A percentile compares a stretch with the other conserved stretches of the same genome.
phyloP scores from a whole-genome alignment of 2,888 invertebrate genomes.

The Caenorhabditis sp. region DNA sequence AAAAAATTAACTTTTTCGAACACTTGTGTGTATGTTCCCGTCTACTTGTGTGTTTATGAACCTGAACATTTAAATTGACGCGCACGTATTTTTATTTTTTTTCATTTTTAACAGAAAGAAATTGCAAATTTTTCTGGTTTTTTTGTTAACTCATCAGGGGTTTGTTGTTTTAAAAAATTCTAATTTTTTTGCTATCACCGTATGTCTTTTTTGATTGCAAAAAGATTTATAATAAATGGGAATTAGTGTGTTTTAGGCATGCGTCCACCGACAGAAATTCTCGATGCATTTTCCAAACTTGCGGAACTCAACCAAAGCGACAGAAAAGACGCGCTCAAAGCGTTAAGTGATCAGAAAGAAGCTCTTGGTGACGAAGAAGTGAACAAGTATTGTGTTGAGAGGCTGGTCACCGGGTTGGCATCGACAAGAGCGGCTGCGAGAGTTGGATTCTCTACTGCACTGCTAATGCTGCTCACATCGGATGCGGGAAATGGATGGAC shows the following conservation, averaged over 20 bases:
- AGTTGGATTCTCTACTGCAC: slow-evolving; percentile 42
- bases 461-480: slow-evolving; percentile 24
- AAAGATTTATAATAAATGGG: too few relatives aligned
- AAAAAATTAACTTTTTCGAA: too few relatives aligned
- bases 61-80: neutral
- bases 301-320: slow-evolving; percentile 43
- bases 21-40: slow-evolving; percentile 6
- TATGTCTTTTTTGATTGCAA: too few relatives aligned
- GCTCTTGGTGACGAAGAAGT: slow-evolving; percentile 35
- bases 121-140: neutral
- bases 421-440: slow-evolving; percentile 52
- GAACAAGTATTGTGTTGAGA: slow-evolving; percentile 42
- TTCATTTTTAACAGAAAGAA: neutral
- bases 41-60: slow-evolving; percentile 7
- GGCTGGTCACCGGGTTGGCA: slow-evolving; percentile 46
- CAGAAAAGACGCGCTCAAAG: slow-evolving; percentile 37
- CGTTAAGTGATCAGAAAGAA: slow-evolving; percentile 28
- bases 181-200: too few relatives aligned
- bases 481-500: slow-evolving; percentile 32
- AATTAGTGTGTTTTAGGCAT: slow-evolving; percentile 5
- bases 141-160: neutral
- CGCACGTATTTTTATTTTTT: slow-evolving; percentile 3
- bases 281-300: slow-evolving; percentile 47
- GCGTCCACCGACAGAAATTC: slow-evolving; percentile 48
- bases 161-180: too few relatives aligned